Base-by-base conservation (phyloP, 1,140 invertebrate genomes). In the Tribolium madens region DNA sequence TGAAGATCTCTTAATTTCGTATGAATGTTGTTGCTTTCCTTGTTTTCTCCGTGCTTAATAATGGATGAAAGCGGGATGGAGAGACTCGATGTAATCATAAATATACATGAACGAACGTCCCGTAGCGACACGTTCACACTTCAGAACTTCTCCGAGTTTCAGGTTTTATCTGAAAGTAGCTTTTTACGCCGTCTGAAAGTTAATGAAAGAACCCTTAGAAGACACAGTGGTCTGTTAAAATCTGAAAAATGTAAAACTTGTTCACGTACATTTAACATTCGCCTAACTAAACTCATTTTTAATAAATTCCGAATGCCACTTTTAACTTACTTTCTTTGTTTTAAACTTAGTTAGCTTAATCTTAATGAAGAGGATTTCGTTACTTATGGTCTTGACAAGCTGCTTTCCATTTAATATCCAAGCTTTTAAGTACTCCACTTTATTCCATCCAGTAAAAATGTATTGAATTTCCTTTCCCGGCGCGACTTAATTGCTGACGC, bases 141-240 rank as follows among this genome's bases (percentile, higher is more conserved):
- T 77, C 77, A 76, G 75, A 80, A 80, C 79, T 80, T 80, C 68
- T 68, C 18, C 53, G 64, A 76, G 72, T 80, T 80, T 77, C 74
- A 76, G 73, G 78, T 79, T 78, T 79, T 80, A 80, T 80, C 79
- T 79, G 78, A 70, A 75, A 81, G 76, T 79, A 77, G 80, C 75
- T 81, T 81, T 80, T 81, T 81, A 81, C 78, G 80, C 76, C 76
- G 80, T 57, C 76, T 81, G 80, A 81, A 81, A 81, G 80, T 81
- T 81, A 81, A 81, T 81, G 80, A 81, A 81, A 79, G 76, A 77
- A 74, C 57, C 46, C 78, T 76, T 73, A 77, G 71, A 77, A 74
- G 53, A 70, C 57, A 69, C 46, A 77, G 75, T 76, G 70, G 78
- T 64, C 71, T 50, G 70, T 73, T 76, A 64, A 79, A 73, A 73